These are phyloP conservation scores for Belgica antarctica DNA, from an alignment of 2,888 invertebrate species.

Conservation along the genomic window DNA sequence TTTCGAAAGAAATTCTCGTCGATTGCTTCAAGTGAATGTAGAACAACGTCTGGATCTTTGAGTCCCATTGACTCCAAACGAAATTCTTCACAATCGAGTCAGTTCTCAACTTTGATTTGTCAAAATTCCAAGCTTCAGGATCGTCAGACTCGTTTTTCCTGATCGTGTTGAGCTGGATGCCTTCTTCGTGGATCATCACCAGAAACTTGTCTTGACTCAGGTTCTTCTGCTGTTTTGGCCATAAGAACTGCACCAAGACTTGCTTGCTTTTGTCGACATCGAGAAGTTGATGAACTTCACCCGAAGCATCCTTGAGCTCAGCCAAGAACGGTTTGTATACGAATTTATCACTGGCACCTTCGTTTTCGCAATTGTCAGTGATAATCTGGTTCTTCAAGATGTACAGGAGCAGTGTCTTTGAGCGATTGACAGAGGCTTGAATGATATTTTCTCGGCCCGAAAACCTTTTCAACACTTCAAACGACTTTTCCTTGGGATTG, in stretches of 20 bases:
- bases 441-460: constrained; percentile 65
- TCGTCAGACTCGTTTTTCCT: constrained; percentile 55
- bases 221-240: constrained; percentile 51
- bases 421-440: constrained; percentile 75
- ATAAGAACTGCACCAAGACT: constrained; percentile 72
- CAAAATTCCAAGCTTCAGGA: constrained; percentile 58
- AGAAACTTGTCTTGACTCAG: constrained; percentile 64
- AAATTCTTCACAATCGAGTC: constrained; percentile 68
- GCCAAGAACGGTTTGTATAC: constrained; percentile 66
- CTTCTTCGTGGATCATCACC: constrained; percentile 72
- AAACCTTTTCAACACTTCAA: constrained; percentile 64
- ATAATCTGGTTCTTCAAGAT: constrained; percentile 61
- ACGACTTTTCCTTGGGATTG: constrained; percentile 60
- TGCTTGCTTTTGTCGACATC: constrained; percentile 63
- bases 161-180: constrained; percentile 51
- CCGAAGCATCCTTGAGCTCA: constrained; percentile 57
- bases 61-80: constrained; percentile 86
- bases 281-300: constrained; percentile 50
- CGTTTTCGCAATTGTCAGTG: constrained; percentile 48
- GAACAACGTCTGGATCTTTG: constrained; percentile 68
- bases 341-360: constrained; percentile 52
- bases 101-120: constrained; percentile 58
- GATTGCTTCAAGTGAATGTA: constrained; percentile 78
- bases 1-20: constrained; percentile 63
- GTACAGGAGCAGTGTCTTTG: constrained; percentile 66